Percentiles rank a stretch among this genome's conserved stretches.
Evolutionary conservation across 2,113 vertebrate genomes (phyloP).

Genomic region (Plectropomus leopardus): DNA sequence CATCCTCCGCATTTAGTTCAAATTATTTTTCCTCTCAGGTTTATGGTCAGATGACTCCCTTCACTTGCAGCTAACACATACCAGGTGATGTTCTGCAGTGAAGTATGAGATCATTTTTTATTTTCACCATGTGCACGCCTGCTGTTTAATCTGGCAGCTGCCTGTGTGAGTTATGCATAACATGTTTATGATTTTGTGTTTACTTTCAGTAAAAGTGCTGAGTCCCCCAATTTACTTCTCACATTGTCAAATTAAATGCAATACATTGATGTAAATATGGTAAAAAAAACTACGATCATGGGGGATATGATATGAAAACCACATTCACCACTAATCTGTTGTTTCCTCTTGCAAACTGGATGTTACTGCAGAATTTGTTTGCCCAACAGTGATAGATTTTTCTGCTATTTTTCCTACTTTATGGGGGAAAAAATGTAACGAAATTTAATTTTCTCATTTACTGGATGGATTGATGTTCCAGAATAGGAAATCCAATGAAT

Average conservation of each 20-base stretch:
- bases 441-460: background rate
- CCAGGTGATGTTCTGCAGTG: slow-evolving; percentile 16
- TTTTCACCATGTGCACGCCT: slow-evolving; percentile 37
- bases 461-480: background rate
- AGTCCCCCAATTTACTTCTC: background rate
- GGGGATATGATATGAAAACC: background rate
- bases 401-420: too few species aligned
- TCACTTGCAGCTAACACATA: slow-evolving; percentile 26
- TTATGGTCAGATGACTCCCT: slow-evolving; percentile 12
- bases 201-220: background rate
- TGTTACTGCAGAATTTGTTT: background rate
- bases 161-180: slow-evolving; percentile 18
- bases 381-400: background rate
- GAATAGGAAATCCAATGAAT: background rate
- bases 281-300: background rate
- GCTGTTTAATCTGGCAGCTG: slow-evolving; percentile 29
- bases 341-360: background rate
- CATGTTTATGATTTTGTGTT: slow-evolving; percentile 27
- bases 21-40: background rate
- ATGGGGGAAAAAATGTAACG: background rate
- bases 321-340: background rate
- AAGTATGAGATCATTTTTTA: slow-evolving; percentile 15
- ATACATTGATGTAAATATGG: background rate
- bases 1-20: background rate
- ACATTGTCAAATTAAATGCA: slow-evolving; percentile 20